Evolutionary conservation across 1,140 invertebrate species (phyloP), one percentile per base, ranked within the genome.

Genomic region (Drosophila bocki): DNA sequence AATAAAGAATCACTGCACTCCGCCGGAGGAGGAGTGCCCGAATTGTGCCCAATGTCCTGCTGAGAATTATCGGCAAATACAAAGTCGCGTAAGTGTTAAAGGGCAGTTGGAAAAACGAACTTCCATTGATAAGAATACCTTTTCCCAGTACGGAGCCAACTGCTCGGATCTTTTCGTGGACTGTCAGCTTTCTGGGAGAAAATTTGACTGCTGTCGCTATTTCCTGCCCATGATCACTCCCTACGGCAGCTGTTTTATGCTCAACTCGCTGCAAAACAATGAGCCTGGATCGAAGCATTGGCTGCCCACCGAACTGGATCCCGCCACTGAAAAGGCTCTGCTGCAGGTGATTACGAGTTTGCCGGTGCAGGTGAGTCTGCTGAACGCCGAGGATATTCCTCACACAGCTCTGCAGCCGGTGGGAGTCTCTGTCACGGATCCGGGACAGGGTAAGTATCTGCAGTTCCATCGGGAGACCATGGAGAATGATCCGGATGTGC

Each of bases 151-250:
- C 44, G 78, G 74, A 1, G 53, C 68, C 8, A 91, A 91, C 44
- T 91, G 90, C 22, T 56, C 79, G 17, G 85, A 93, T 54, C 64
- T 94, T 0, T 92, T 95, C 29, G 39, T 70, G 1, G 69, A 80
- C 6, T 95, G 94, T 39, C 85, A 75, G 15, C 93, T 94, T 83
- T 93, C 93, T 33, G 75, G 80, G 4, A 35, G 75, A 7, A 41
- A 63, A 5, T 95, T 95, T 56, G 93, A 94, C 62, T 95, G 94
- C 74, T 95, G 94, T 59, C 67, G 92, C 17, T 93, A 94, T 64
- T 95, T 95, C 67, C 47, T 87, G 13, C 91, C 92, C 3, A 63
- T 95, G 15, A 61, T 92, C 7, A 95, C 94, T 2, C 94, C 94
- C 50, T 78, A 92, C 7, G 94, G 94, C 0, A 70, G 75, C 3